Evolutionary conservation across 2,797 vertebrate species (phyloP).

Genomic region (Crypturellus tataupa): DNA sequence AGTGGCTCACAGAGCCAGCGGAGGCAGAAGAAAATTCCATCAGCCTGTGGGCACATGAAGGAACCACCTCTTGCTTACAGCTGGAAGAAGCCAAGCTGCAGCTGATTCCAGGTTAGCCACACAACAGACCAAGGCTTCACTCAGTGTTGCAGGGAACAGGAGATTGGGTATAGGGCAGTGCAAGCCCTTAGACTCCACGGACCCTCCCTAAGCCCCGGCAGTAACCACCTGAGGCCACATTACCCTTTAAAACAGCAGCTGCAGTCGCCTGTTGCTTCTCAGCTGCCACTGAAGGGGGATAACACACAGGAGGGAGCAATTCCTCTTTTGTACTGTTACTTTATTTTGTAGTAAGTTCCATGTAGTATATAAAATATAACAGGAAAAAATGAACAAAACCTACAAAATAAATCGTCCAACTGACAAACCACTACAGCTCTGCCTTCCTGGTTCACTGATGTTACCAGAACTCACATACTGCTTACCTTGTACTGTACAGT

Average conservation of each 20-base stretch:
- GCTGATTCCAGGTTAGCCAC: background rate
- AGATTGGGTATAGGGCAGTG: background rate
- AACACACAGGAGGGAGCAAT: slow-evolving; percentile 76
- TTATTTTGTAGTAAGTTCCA: slow-evolving; percentile 83
- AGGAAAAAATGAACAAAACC: slow-evolving; percentile 77
- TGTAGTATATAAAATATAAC: slow-evolving; percentile 83
- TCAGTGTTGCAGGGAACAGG: background rate
- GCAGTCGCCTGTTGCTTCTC: background rate
- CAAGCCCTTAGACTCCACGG: background rate
- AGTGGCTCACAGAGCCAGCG: background rate
- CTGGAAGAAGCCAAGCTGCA: background rate
- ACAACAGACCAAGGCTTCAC: background rate
- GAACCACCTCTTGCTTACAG: background rate
- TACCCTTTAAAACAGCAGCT: slow-evolving; percentile 15
- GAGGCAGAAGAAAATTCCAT: background rate
- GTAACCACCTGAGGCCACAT: background rate
- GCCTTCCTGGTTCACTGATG: slow-evolving; percentile 12
- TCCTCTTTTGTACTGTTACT: slow-evolving; percentile 77
- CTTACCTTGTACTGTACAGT: slow-evolving; percentile 66
- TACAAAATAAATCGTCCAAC: slow-evolving; percentile 74
- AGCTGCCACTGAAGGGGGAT: slow-evolving; percentile 36
- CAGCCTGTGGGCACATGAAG: background rate
- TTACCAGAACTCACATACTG: slow-evolving; percentile 59
- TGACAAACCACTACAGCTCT: slow-evolving; percentile 71
- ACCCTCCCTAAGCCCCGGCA: background rate